Conservation (phyloP, 2,888 invertebrate species). For the Mythimna vitellina region DNA sequence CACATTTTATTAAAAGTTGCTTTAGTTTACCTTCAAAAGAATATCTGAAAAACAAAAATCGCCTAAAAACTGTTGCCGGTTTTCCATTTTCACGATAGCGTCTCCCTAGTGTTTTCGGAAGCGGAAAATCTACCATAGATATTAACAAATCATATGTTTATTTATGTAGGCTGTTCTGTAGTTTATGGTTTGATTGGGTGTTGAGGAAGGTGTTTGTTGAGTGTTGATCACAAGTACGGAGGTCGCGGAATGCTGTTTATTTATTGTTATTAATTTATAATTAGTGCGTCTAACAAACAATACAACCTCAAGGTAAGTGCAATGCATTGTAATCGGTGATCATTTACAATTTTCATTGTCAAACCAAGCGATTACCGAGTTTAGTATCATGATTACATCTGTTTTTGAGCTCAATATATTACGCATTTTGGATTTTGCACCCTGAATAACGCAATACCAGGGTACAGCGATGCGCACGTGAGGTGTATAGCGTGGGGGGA, state of each 20-base stretch:
- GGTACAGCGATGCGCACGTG: slow-evolving; percentile 66
- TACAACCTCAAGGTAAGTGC: slow-evolving; percentile 79
- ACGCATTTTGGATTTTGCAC: slow-evolving; percentile 81
- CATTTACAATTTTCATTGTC: slow-evolving; percentile 34
- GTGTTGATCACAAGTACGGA: slow-evolving; percentile 81
- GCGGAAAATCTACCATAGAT: slow-evolving; percentile 72
- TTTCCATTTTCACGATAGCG: not conserved
- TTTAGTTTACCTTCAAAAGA: not conserved
- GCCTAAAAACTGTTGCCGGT: slow-evolving; percentile 5
- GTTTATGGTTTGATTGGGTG: slow-evolving; percentile 88
- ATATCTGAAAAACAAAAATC: slow-evolving; percentile 15
- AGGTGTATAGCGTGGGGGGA: slow-evolving; percentile 67
- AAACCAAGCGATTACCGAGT: slow-evolving; percentile 52
- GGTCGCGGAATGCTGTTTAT: slow-evolving; percentile 89
- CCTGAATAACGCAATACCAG: slow-evolving; percentile 64
- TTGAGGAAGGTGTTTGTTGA: slow-evolving; percentile 86
- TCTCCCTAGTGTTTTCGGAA: slow-evolving; percentile 66
- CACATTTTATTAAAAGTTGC: not conserved
- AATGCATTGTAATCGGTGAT: slow-evolving; percentile 33
- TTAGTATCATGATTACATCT: slow-evolving; percentile 69
- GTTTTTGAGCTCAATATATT: slow-evolving; percentile 73
- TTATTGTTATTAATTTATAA: slow-evolving; percentile 85
- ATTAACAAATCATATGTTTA: slow-evolving; percentile 86
- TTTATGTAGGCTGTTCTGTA: slow-evolving; percentile 87
- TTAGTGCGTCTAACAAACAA: slow-evolving; percentile 80